Percentiles rank a stretch among this genome's conserved stretches.
Conservation (phyloP, 2,113 vertebrate species). For the Panthera leo region DNA sequence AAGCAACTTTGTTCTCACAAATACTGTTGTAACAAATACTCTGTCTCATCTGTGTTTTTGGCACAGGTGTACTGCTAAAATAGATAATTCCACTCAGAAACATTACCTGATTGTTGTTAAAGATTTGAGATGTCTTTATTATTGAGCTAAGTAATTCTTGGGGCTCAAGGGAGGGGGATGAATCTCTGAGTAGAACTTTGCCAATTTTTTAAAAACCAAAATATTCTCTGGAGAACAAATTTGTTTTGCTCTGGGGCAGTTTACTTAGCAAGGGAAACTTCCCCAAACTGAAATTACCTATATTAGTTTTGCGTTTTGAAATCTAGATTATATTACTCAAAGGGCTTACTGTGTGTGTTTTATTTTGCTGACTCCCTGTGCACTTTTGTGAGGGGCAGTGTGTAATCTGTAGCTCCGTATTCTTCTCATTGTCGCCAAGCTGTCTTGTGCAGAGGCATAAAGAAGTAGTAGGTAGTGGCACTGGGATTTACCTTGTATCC, state of each 20-base stretch:
- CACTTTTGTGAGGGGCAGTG: not conserved
- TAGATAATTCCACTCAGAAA: conserved; percentile 11
- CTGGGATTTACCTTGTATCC: not conserved
- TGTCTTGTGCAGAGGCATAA: not conserved
- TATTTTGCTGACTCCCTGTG: not conserved
- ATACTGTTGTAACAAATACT: not conserved
- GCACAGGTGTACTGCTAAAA: not conserved
- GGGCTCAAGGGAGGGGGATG: rapidly evolving
- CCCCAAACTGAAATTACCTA: conserved; percentile 26
- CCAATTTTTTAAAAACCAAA: conserved; percentile 43
- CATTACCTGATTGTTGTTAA: not conserved
- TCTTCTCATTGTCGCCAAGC: not conserved
- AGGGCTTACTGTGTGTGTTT: conserved; percentile 13
- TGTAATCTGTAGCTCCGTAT: not conserved
- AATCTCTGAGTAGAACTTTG: not conserved
- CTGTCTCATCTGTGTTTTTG: not conserved
- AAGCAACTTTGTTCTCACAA: not conserved
- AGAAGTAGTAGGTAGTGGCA: not conserved
- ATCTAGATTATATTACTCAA: not conserved
- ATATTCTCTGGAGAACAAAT: conserved; percentile 9
- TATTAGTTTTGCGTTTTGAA: not conserved
- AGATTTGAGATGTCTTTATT: not conserved
- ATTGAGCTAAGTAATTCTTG: not conserved
- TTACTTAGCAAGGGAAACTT: not conserved
- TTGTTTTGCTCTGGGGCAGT: conserved; percentile 1